phyloP scores from a whole-genome alignment of 2,888 invertebrate species.

The Lydus trimaculatus region DNA sequence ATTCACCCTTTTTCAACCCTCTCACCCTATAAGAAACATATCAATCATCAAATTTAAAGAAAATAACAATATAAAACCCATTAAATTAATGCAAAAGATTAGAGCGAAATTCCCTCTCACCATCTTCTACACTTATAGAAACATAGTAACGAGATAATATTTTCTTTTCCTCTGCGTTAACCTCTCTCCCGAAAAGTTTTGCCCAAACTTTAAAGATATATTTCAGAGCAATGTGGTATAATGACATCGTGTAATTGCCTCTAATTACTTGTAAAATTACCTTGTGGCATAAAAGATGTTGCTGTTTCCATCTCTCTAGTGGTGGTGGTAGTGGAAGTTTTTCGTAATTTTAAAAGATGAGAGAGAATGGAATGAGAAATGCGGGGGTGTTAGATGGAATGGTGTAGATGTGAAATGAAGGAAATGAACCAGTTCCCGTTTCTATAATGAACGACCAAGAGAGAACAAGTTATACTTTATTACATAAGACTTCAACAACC shows the following conservation, averaged over 20 bases:
- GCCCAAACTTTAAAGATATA: constrained; percentile 49
- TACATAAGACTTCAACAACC: constrained; percentile 17
- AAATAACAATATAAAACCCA: background rate
- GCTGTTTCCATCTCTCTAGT: constrained; percentile 31
- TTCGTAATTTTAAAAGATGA: constrained; percentile 36
- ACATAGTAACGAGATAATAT: constrained; percentile 4
- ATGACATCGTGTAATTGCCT: constrained; percentile 63
- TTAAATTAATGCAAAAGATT: background rate
- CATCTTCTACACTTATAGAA: background rate
- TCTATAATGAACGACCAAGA: constrained; percentile 18
- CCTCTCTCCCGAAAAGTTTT: constrained; percentile 11
- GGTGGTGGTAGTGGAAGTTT: constrained; percentile 50
- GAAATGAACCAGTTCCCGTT: constrained; percentile 54
- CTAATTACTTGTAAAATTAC: constrained; percentile 64
- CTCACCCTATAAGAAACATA: background rate
- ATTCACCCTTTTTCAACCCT: no score
- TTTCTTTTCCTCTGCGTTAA: constrained; percentile 19
- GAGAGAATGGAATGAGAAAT: background rate
- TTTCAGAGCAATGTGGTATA: constrained; percentile 55
- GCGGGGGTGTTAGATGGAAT: background rate
- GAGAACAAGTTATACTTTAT: constrained; percentile 16
- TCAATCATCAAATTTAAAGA: background rate
- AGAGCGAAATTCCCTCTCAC: background rate
- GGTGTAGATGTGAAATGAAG: constrained; percentile 42
- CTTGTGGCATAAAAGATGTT: constrained; percentile 62